Evolutionary conservation across 2,113 vertebrate species (phyloP), one percentile per base, ranked within the genome.

Genomic region (Pollachius pollachius): DNA sequence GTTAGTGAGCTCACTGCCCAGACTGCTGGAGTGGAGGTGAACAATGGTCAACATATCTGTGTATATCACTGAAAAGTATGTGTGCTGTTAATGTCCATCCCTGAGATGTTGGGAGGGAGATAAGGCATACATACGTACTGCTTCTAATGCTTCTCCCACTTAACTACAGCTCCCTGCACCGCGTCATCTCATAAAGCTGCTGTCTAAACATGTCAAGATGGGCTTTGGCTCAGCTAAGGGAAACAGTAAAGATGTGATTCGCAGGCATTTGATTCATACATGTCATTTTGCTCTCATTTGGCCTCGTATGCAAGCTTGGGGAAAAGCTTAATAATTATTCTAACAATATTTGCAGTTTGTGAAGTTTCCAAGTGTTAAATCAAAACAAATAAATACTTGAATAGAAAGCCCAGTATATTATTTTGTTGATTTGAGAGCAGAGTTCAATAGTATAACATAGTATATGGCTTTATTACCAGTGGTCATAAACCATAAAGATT

Each of bases 1-100:
- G 23, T 23, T 23, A 23, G 13, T 59, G 34, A 15, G 12, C 2
- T 25, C 62, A 37, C 71, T 75, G 67, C 60, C 64, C 73, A 70
- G 77, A 30, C 69, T 85, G 86, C 82, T 82, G 58, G 4, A 74
- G 76, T 78, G 79, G 80, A 83, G 73, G 17, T 75, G 69, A 70
- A 80, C 68, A 17, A 52, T 3, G 15, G 56, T 15, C 41, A 12
- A 67, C 70, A n/a, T 21, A 18, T 66, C 15, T 73, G 34, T 57
- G 64, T 75, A 3, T 71, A 75, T 17, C 23, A 25, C 2, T 27
- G 60, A 25, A 61, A 52, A 72, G 71, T 67, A 4, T 72, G 64
- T 70, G 65, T 75, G 76, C 30, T 75, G 73, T 67, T 75, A 52
- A 73, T 34, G 30, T 48, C 71, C 67, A 62, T 15, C 13, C 25